Percentiles rank a stretch among this genome's conserved stretches.
phyloP scores from a whole-genome alignment of 2,113 vertebrate genomes.

The Cathartes aura region DNA sequence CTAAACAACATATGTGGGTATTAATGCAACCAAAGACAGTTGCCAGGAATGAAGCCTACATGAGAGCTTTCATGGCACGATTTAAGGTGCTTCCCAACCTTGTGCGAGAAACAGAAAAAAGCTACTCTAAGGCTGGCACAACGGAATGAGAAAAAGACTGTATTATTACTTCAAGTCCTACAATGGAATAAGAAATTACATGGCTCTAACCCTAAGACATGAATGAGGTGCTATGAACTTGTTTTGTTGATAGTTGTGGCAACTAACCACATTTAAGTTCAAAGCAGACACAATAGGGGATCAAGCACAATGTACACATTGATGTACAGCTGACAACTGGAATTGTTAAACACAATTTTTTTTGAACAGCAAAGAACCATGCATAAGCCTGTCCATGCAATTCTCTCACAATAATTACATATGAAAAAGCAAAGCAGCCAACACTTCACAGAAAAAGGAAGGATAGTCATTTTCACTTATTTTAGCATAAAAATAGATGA shows the following conservation, averaged over 20 bases:
- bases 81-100: background rate
- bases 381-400: background rate
- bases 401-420: background rate
- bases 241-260: background rate
- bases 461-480: background rate
- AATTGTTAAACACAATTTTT: background rate
- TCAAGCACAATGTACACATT: rapidly evolving
- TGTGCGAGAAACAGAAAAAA: background rate
- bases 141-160: background rate
- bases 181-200: background rate
- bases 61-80: background rate
- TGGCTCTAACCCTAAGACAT: background rate
- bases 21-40: background rate
- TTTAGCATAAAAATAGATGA: slow-evolving; percentile 18
- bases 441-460: background rate
- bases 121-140: background rate
- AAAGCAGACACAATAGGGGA: background rate
- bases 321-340: background rate
- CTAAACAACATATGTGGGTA: background rate
- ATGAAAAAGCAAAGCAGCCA: background rate
- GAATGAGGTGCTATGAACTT: background rate
- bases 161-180: background rate
- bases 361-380: background rate
- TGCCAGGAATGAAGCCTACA: background rate
- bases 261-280: background rate